A percentile compares a stretch with the other conserved stretches of the same genome.
These are phyloP conservation scores for Andrena fulva DNA, from an alignment of 2,888 invertebrate genomes.

Conservation along the genomic window DNA sequence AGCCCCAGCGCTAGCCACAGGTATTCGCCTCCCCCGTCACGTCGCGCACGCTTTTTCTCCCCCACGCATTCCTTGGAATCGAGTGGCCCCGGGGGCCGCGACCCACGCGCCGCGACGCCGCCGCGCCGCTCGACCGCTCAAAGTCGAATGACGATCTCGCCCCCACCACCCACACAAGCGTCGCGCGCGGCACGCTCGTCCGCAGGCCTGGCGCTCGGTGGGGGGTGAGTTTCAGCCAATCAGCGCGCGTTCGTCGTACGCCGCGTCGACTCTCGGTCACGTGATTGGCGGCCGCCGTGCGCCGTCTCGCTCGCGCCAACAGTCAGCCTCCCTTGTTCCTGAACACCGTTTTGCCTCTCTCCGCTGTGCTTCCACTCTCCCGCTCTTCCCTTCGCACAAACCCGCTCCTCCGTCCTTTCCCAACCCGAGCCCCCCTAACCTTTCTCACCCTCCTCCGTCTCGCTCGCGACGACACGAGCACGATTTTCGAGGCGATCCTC, in stretches of 20 bases:
- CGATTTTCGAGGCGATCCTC: constrained; percentile 49
- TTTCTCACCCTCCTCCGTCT: constrained; percentile 32
- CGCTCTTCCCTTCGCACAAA: not conserved
- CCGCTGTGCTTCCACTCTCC: not conserved
- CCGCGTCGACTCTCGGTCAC: constrained; percentile 80
- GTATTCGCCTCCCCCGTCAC: constrained; percentile 36
- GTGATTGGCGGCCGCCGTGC: constrained; percentile 74
- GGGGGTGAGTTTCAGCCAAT: constrained; percentile 76
- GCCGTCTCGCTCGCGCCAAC: constrained; percentile 49
- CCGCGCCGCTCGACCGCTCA: constrained; percentile 76
- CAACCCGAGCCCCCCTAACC: not conserved
- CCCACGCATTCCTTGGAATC: constrained; percentile 58
- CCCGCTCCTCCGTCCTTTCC: constrained; percentile 23
- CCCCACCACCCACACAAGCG: constrained; percentile 85
- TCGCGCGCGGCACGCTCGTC: constrained; percentile 81
- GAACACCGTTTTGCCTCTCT: constrained; percentile 13
- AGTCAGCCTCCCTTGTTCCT: constrained; percentile 46
- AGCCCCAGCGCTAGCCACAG: constrained; percentile 23
- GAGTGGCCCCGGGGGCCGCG: constrained; percentile 52
- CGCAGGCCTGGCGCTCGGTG: constrained; percentile 64
- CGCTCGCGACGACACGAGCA: constrained; percentile 43
- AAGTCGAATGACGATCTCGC: constrained; percentile 76
- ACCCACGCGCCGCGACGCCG: constrained; percentile 76
- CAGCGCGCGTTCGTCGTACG: constrained; percentile 79
- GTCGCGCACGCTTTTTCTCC: constrained; percentile 55